phyloP scores from a whole-genome alignment of 2,113 vertebrate genomes.

The Perca schrenkii region DNA sequence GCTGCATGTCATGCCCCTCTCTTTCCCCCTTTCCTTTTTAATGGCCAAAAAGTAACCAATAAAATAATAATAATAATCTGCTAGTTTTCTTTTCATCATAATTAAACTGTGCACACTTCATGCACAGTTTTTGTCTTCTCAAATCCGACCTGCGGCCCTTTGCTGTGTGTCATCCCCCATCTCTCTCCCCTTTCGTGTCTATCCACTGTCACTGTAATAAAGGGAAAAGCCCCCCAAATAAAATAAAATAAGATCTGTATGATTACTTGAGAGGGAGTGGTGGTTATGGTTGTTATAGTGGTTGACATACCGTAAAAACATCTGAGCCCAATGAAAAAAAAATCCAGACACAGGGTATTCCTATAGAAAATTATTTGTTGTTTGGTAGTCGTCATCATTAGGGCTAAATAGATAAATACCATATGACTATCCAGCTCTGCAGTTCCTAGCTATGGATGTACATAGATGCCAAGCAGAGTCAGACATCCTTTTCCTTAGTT shows the following conservation, averaged over 20 bases:
- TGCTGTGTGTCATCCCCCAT: too few species aligned
- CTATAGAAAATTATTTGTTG: not conserved
- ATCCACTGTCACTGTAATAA: too few species aligned
- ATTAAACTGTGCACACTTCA: not conserved
- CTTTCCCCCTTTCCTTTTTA: too few species aligned
- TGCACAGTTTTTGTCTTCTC: not conserved
- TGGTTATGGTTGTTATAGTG: not conserved
- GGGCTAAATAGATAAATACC: not conserved
- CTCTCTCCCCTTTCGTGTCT: too few species aligned
- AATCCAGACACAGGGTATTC: not conserved
- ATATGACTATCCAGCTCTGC: not conserved
- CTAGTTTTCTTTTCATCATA: not conserved
- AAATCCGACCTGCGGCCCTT: too few species aligned
- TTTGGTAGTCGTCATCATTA: not conserved
- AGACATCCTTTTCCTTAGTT: not conserved
- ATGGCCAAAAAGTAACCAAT: too few species aligned
- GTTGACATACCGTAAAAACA: too few species aligned
- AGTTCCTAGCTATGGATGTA: not conserved
- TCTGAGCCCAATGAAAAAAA: too few species aligned
- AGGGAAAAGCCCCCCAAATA: too few species aligned
- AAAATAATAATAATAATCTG: not conserved
- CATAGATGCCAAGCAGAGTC: not conserved
- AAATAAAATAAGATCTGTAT: not conserved
- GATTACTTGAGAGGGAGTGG: not conserved
- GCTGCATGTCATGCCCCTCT: too few species aligned